Evolutionary conservation across 2,113 vertebrate species (phyloP).

Genomic region (Axis porcinus): DNA sequence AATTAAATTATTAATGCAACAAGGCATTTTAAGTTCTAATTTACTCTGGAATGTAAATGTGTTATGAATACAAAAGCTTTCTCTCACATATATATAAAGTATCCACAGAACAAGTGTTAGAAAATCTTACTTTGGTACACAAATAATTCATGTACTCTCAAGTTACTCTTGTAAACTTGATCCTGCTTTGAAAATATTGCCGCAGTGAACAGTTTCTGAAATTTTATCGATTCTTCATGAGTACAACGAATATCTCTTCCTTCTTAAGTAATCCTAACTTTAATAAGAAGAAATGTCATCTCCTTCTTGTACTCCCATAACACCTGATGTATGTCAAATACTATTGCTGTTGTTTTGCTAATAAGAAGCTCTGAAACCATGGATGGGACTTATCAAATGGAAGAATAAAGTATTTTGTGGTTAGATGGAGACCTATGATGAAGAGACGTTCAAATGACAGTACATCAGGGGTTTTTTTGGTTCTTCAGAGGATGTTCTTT

Average conservation of each 20-base stretch:
- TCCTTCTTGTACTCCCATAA: not conserved
- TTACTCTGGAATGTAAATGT: not conserved
- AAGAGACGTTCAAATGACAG: not conserved
- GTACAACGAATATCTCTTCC: not conserved
- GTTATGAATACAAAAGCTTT: not conserved
- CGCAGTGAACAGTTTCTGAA: not conserved
- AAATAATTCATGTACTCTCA: not conserved
- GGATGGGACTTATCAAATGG: not conserved
- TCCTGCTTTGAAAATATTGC: not conserved
- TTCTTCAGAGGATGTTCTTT: not conserved
- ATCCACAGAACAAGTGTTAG: not conserved
- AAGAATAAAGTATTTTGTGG: not conserved
- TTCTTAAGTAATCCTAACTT: not conserved
- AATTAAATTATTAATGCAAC: not conserved
- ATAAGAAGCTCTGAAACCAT: not conserved
- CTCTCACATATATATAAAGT: not conserved
- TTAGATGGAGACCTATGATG: not conserved
- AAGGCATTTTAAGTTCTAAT: not conserved
- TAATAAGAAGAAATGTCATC: not conserved
- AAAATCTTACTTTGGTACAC: not conserved
- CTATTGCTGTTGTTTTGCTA: not conserved
- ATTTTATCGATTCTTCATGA: not conserved
- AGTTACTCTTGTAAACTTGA: not conserved
- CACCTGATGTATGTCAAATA: not conserved
- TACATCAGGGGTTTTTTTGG: not conserved